phyloP scores from a whole-genome alignment of 2,797 vertebrate genomes.

The Chloroceryle amazona region DNA sequence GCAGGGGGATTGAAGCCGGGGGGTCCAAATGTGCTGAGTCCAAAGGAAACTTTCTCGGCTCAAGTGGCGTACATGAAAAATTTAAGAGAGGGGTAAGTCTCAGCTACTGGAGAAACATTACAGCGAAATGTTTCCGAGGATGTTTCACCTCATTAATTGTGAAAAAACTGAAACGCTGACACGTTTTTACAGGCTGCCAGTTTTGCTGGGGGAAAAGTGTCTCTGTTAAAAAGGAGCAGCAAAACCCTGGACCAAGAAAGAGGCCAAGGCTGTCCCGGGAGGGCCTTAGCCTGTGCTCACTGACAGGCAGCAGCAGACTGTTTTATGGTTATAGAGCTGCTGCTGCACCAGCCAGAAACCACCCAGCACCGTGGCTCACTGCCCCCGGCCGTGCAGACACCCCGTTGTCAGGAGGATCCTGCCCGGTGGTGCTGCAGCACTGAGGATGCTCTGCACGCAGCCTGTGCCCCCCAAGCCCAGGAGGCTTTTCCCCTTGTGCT shows the following conservation, averaged over 20 bases:
- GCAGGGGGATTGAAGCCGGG: background rate
- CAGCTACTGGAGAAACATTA: constrained; percentile 53
- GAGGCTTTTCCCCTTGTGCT: background rate
- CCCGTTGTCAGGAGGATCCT: fast-evolving
- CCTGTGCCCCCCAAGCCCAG: background rate
- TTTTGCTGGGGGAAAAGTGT: constrained; percentile 56
- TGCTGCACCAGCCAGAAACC: constrained; percentile 10
- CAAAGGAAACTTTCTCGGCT: constrained; percentile 54
- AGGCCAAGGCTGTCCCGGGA: constrained; percentile 62
- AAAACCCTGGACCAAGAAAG: constrained; percentile 36
- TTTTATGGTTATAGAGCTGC: constrained; percentile 31
- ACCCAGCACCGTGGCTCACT: fast-evolving
- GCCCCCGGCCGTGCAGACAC: background rate
- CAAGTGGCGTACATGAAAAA: constrained; percentile 53
- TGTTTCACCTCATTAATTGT: constrained; percentile 77
- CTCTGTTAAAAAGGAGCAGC: constrained; percentile 46
- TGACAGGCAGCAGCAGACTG: constrained; percentile 49
- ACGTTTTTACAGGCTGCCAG: constrained; percentile 69
- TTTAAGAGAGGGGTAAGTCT: constrained; percentile 53
- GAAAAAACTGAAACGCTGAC: constrained; percentile 72
- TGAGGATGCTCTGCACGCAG: background rate
- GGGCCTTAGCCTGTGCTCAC: constrained; percentile 35
- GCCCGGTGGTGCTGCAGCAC: background rate
- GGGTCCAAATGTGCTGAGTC: constrained; percentile 45
- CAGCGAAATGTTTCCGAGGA: constrained; percentile 67